Evolutionary conservation across 2,797 vertebrate genomes (phyloP).

Genomic region (Salarias fasciatus): DNA sequence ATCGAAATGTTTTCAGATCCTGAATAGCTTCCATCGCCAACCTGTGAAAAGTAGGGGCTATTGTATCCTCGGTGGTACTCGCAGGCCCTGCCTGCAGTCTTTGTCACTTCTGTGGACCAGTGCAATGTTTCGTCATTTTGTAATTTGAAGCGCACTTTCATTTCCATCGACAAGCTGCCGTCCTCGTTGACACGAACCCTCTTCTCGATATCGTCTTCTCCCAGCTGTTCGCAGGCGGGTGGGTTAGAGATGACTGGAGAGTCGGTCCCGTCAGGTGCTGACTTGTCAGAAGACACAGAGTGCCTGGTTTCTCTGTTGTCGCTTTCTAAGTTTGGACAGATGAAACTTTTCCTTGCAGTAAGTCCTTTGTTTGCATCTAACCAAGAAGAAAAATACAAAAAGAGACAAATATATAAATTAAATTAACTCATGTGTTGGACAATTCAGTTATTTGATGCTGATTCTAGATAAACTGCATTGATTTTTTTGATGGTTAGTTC

Average conservation of each 20-base stretch:
- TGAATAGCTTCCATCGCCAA: slow-evolving; percentile 74
- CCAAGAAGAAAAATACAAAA: slow-evolving; percentile 54
- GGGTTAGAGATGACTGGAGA: slow-evolving; percentile 58
- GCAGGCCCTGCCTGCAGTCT: slow-evolving; percentile 71
- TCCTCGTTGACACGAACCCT: slow-evolving; percentile 88
- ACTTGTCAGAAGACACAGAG: slow-evolving; percentile 86
- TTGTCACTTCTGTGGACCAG: slow-evolving; percentile 89
- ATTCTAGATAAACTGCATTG: too few species aligned
- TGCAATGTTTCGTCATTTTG: slow-evolving; percentile 87
- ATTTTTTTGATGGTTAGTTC: too few species aligned
- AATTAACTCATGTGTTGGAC: too few species aligned
- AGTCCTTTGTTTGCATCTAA: slow-evolving; percentile 80
- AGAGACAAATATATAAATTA: not conserved
- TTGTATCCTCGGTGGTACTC: slow-evolving; percentile 68
- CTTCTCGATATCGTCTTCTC: slow-evolving; percentile 90
- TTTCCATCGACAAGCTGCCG: slow-evolving; percentile 94
- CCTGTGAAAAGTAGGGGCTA: slow-evolving; percentile 61
- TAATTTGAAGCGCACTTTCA: slow-evolving; percentile 93
- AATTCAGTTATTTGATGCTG: too few species aligned
- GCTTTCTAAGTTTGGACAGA: slow-evolving; percentile 79
- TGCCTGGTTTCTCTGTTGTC: slow-evolving; percentile 77
- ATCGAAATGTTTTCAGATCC: slow-evolving; percentile 83
- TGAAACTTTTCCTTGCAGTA: slow-evolving; percentile 83
- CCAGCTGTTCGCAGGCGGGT: slow-evolving; percentile 52
- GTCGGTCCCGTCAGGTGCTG: slow-evolving; percentile 73